Evolutionary conservation across 2,113 vertebrate genomes (phyloP).

Genomic region (Stegastes partitus): DNA sequence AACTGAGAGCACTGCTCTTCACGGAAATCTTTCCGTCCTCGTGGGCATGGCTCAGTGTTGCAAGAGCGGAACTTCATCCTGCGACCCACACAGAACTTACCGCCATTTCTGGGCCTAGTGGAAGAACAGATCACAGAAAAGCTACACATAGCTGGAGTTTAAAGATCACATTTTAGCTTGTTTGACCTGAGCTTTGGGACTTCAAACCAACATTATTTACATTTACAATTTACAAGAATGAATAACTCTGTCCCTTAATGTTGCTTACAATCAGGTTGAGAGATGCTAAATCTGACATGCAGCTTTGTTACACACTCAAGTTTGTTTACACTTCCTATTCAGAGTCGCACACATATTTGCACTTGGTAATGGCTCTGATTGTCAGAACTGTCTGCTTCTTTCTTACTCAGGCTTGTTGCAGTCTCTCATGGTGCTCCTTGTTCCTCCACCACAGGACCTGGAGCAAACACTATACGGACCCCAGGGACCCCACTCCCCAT

Average conservation of each 20-base stretch:
- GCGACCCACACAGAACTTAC: slow-evolving; percentile 95
- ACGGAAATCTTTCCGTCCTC: slow-evolving; percentile 91
- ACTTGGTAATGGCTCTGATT: neutral
- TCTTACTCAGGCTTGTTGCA: slow-evolving; percentile 96
- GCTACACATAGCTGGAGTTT: neutral
- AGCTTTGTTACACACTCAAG: slow-evolving; percentile 5
- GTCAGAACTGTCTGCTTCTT: neutral
- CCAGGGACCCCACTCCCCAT: slow-evolving; percentile 97
- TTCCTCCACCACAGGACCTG: slow-evolving; percentile 95
- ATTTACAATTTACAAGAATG: neutral
- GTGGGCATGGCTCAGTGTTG: slow-evolving; percentile 94
- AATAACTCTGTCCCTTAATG: neutral
- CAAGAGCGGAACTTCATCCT: slow-evolving; percentile 98
- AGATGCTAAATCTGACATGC: neutral
- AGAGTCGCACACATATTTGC: neutral
- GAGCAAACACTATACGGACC: slow-evolving; percentile 93
- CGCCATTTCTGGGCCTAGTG: slow-evolving; percentile 92
- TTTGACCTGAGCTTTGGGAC: slow-evolving; percentile 9
- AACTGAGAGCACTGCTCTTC: slow-evolving; percentile 96
- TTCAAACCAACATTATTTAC: slow-evolving; percentile 10
- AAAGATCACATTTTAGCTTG: slow-evolving; percentile 1
- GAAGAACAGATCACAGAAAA: neutral
- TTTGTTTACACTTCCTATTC: slow-evolving; percentile 15
- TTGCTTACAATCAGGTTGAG: slow-evolving; percentile 7
- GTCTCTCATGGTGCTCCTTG: slow-evolving; percentile 90